phyloP scores from a whole-genome alignment of 1,140 invertebrate species.

The Drosophila ironensis region DNA sequence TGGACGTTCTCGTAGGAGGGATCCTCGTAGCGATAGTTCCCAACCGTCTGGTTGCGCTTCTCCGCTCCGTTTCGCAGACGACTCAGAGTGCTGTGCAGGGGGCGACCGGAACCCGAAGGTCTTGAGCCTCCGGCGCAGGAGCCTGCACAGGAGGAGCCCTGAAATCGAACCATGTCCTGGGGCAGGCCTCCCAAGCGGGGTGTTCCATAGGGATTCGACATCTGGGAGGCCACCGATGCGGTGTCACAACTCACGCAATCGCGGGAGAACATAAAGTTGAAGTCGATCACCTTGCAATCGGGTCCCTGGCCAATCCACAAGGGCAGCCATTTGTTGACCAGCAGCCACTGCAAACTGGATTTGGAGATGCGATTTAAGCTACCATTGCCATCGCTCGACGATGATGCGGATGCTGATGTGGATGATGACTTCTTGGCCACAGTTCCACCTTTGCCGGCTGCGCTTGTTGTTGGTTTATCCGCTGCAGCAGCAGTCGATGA shows the following conservation, averaged over 20 bases:
- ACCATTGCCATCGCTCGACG: slow-evolving; percentile 41
- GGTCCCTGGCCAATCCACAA: slow-evolving; percentile 84
- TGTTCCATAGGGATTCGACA: slow-evolving; percentile 75
- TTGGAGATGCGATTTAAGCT: slow-evolving; percentile 83
- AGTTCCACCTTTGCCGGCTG: slow-evolving; percentile 19
- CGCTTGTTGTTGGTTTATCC: slow-evolving; percentile 9
- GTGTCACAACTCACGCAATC: slow-evolving; percentile 79
- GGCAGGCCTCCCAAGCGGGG: slow-evolving; percentile 64
- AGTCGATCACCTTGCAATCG: slow-evolving; percentile 85
- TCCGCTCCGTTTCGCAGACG: slow-evolving; percentile 50
- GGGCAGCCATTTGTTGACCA: slow-evolving; percentile 84
- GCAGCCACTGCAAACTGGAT: slow-evolving; percentile 84
- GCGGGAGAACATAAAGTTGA: slow-evolving; percentile 82
- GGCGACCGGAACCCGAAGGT: slow-evolving; percentile 34
- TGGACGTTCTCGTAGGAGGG: slow-evolving; percentile 81
- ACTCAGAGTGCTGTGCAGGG: slow-evolving; percentile 71
- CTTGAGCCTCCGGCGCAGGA: slow-evolving; percentile 18
- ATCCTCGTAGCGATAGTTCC: slow-evolving; percentile 67
- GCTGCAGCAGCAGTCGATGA: not conserved
- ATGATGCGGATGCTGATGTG: slow-evolving; percentile 30
- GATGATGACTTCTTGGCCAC: slow-evolving; percentile 49
- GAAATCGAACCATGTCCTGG: slow-evolving; percentile 77
- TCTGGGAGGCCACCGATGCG: slow-evolving; percentile 59
- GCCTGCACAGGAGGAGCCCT: slow-evolving; percentile 35
- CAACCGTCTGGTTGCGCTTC: slow-evolving; percentile 28